These are phyloP conservation scores for Heliconius charithonia DNA, from an alignment of 2,888 invertebrate species.

Conservation along the genomic window DNA sequence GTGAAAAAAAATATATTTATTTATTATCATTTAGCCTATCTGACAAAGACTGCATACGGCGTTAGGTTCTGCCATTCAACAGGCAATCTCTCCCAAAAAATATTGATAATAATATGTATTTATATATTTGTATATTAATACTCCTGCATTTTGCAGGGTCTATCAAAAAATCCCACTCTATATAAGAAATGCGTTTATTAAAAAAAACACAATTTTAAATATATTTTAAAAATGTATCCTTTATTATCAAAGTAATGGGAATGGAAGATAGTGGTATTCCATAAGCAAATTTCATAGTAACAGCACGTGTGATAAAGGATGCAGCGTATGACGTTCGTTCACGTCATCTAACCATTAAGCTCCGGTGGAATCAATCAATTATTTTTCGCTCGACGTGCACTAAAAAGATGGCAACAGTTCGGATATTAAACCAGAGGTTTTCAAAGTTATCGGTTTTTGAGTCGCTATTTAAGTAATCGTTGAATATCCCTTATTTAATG, in stretches of 20 bases:
- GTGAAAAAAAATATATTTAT: too few species aligned
- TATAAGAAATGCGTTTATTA: too few species aligned
- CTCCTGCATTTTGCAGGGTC: too few species aligned
- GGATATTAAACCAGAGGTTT: conserved; percentile 62
- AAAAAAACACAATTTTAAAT: background rate
- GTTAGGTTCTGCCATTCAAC: too few species aligned
- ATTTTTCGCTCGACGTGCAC: conserved; percentile 72
- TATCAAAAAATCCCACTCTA: too few species aligned
- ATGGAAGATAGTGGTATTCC: background rate
- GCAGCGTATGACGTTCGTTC: conserved; percentile 55
- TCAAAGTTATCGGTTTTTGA: conserved; percentile 10
- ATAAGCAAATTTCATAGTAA: conserved; percentile 22
- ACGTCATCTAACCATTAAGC: conserved; percentile 71
- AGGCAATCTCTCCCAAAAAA: too few species aligned
- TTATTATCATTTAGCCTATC: too few species aligned
- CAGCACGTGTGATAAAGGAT: conserved; percentile 32
- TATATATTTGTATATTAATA: too few species aligned
- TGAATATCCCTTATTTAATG: background rate
- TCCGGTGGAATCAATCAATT: conserved; percentile 77
- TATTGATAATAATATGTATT: too few species aligned
- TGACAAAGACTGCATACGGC: too few species aligned
- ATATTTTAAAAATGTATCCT: background rate
- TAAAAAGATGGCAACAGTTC: conserved; percentile 73
- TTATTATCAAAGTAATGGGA: conserved; percentile 2
- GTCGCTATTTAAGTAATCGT: background rate